These are phyloP conservation scores for Rhaphigaster nebulosa DNA, from an alignment of 2,888 invertebrate species.

Conservation along the genomic window DNA sequence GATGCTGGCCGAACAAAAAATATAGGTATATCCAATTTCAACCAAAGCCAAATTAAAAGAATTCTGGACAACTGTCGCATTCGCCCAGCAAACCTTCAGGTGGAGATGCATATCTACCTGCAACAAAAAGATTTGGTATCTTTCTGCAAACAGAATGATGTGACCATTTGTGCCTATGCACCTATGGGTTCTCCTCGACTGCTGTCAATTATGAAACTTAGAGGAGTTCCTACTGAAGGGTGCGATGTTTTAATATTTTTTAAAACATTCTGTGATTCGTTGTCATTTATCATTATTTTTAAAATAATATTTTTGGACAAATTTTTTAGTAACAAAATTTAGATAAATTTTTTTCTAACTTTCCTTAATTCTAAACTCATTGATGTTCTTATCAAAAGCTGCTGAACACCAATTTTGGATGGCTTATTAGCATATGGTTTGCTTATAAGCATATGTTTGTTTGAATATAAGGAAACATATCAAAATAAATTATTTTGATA, in stretches of 20 bases:
- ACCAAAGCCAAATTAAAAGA: slow-evolving; percentile 76
- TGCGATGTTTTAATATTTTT: neutral
- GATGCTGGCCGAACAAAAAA: slow-evolving; percentile 76
- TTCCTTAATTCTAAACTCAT: neutral
- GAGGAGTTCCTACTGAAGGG: slow-evolving; percentile 43
- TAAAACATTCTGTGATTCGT: neutral
- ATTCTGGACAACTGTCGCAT: slow-evolving; percentile 75
- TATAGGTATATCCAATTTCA: slow-evolving; percentile 88
- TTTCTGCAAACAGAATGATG: slow-evolving; percentile 75
- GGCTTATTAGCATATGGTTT: too few species aligned
- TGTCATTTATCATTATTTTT: too few species aligned
- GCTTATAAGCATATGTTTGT: too few species aligned
- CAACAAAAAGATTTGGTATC: slow-evolving; percentile 78
- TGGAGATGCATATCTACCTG: slow-evolving; percentile 83
- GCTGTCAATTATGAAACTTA: slow-evolving; percentile 75
- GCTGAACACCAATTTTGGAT: neutral
- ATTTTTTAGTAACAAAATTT: too few species aligned
- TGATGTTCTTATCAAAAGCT: neutral
- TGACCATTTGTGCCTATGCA: slow-evolving; percentile 79
- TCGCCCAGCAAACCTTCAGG: slow-evolving; percentile 80
- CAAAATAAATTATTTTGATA: neutral
- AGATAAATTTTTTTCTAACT: too few species aligned
- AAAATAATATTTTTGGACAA: too few species aligned
- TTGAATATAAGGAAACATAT: too few species aligned
- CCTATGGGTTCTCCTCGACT: slow-evolving; percentile 81